A percentile compares a stretch with the other conserved stretches of the same genome.
Conservation (phyloP, 2,888 invertebrate genomes). For the Morpho helenor region DNA sequence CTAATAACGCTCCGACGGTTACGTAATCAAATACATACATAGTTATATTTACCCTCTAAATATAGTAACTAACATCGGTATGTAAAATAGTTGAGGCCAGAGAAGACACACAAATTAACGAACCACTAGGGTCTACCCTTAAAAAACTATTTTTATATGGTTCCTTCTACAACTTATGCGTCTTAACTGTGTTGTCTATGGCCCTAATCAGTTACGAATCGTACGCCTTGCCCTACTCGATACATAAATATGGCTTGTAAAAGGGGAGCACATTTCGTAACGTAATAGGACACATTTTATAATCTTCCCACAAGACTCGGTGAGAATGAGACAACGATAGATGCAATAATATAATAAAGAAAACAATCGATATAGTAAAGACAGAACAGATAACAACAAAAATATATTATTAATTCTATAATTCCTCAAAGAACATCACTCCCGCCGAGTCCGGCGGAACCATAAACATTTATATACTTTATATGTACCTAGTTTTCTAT, state of each 20-base stretch:
- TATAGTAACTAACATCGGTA: constrained; percentile 73
- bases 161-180: constrained; percentile 37
- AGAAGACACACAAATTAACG: constrained; percentile 51
- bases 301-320: constrained; percentile 41
- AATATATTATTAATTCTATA: constrained; percentile 70
- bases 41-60: constrained; percentile 55
- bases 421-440: constrained; percentile 51
- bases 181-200: constrained; percentile 43
- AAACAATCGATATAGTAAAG: constrained; percentile 55
- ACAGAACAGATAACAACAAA: constrained; percentile 68
- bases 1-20: constrained; percentile 42
- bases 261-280: constrained; percentile 46
- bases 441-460: constrained; percentile 46
- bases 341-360: constrained; percentile 37
- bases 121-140: constrained; percentile 30
- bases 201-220: constrained; percentile 48
- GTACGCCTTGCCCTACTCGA: constrained; percentile 35
- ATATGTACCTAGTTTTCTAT: constrained; percentile 70
- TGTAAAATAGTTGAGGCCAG: constrained; percentile 66
- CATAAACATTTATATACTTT: constrained; percentile 57
- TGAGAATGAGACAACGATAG: constrained; percentile 50
- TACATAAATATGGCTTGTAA: constrained; percentile 35
- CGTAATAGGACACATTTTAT: constrained; percentile 34
- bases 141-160: constrained; percentile 24
- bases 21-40: constrained; percentile 59